Evolutionary conservation across 1,140 invertebrate species (phyloP).

Genomic region (Brachionus koreanus): DNA sequence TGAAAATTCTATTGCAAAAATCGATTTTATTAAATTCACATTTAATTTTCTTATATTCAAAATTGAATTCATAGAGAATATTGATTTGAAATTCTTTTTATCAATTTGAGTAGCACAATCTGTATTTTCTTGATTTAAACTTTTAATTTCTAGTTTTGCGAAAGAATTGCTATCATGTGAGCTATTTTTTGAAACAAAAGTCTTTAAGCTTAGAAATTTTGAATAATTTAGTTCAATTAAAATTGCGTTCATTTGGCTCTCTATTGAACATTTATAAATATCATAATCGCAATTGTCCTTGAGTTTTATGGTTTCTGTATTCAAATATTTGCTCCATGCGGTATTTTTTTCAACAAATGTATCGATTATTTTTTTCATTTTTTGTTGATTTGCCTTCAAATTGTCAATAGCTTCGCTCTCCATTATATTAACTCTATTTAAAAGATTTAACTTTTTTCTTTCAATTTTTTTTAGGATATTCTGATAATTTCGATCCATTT

Average conservation of each 20-base stretch:
- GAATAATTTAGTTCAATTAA: neutral
- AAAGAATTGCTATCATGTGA: neutral
- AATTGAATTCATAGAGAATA: slow-evolving; percentile 30
- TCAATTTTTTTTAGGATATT: neutral
- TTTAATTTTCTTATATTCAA: neutral
- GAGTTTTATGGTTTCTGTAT: slow-evolving; percentile 1
- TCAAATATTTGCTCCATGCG: neutral
- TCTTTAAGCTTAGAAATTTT: neutral
- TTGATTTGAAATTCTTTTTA: neutral
- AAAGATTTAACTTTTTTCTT: neutral
- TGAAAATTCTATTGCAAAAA: neutral
- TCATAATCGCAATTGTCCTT: slow-evolving; percentile 17
- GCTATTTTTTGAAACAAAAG: neutral
- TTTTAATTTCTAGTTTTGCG: neutral
- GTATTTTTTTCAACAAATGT: neutral
- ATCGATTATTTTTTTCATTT: neutral
- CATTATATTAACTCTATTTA: neutral
- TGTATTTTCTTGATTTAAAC: neutral
- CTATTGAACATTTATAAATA: neutral
- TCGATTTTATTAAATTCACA: neutral
- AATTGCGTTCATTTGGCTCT: neutral
- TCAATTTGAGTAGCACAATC: neutral
- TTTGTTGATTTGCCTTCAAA: neutral
- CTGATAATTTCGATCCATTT: neutral
- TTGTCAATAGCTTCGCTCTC: neutral